These are phyloP conservation scores for Caenorhabditis sp. DNA, from an alignment of 2,888 invertebrate species.

Conservation along the genomic window DNA sequence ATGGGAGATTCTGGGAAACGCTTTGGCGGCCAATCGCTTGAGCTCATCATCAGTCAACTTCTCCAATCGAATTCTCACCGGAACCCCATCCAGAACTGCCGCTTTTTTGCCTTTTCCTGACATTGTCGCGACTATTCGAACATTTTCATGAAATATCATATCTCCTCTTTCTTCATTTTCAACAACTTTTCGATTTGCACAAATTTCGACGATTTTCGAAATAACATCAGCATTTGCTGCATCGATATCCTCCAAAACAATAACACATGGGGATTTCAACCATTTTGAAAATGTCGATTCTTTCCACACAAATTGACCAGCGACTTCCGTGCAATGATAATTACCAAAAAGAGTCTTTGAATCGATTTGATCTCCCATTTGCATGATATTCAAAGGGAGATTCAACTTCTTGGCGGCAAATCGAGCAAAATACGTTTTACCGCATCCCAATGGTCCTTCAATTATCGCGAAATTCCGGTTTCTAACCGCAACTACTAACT, in stretches of 20 bases:
- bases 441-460: slow-evolving; percentile 87
- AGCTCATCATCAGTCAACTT: slow-evolving; percentile 54
- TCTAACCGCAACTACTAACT: slow-evolving; percentile 25
- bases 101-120: slow-evolving; percentile 72
- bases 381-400: slow-evolving; percentile 82
- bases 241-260: slow-evolving; percentile 91
- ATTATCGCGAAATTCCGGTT: slow-evolving; percentile 35
- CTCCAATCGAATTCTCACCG: slow-evolving; percentile 46
- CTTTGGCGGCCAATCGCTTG: slow-evolving; percentile 42
- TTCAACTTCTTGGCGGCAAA: slow-evolving; percentile 83
- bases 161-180: slow-evolving; percentile 9
- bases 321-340: slow-evolving; percentile 92
- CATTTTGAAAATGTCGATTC: slow-evolving; percentile 74
- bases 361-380: slow-evolving; percentile 95
- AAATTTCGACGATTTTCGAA: slow-evolving; percentile 52
- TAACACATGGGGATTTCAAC: slow-evolving; percentile 79
- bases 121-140: slow-evolving; percentile 88
- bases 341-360: slow-evolving; percentile 89
- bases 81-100: slow-evolving; percentile 45
- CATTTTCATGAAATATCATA: slow-evolving; percentile 82
- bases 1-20: slow-evolving; percentile 48
- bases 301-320: slow-evolving; percentile 96
- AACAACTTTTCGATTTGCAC: slow-evolving; percentile 22
- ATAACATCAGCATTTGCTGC: slow-evolving; percentile 91
- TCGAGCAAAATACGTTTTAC: slow-evolving; percentile 89